These are phyloP conservation scores for Ceyx erithaca DNA, from an alignment of 2,797 vertebrate species.

Conservation along the genomic window DNA sequence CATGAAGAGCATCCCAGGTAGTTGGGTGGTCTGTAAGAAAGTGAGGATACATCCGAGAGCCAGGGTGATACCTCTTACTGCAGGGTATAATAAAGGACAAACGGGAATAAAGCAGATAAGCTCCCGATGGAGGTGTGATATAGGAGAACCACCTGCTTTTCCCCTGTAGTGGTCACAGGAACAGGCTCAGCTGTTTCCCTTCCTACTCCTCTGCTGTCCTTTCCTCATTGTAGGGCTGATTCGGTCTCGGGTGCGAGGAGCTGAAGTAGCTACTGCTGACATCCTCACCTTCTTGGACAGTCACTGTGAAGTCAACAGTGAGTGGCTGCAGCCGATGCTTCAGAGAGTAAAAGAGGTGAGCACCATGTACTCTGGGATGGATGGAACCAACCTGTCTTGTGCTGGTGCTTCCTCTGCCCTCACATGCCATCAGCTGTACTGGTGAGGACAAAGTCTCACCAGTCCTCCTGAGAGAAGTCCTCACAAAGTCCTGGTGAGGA, in stretches of 20 bases:
- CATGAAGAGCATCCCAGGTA: background rate
- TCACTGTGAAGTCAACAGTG: constrained; percentile 95
- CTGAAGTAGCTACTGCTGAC: constrained; percentile 86
- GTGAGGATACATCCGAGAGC: background rate
- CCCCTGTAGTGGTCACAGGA: background rate
- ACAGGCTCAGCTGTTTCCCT: background rate
- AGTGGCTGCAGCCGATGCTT: constrained; percentile 98
- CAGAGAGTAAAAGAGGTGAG: constrained; percentile 95
- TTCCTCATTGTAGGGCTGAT: constrained; percentile 86
- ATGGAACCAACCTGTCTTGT: background rate
- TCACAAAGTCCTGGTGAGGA: too few species aligned
- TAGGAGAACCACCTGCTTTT: background rate
- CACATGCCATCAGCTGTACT: background rate
- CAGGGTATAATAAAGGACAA: background rate
- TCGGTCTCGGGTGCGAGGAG: constrained; percentile 93
- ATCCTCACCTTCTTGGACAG: constrained; percentile 97
- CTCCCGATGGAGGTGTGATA: background rate
- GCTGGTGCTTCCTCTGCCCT: background rate
- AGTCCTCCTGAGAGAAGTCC: background rate
- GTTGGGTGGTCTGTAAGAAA: background rate
- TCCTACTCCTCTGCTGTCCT: background rate
- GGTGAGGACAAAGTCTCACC: background rate
- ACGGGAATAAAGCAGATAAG: background rate
- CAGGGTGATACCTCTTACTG: background rate
- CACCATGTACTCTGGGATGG: background rate